These are phyloP conservation scores for Trachelus iudaicus DNA, from an alignment of 2,888 invertebrate species.

Conservation along the genomic window DNA sequence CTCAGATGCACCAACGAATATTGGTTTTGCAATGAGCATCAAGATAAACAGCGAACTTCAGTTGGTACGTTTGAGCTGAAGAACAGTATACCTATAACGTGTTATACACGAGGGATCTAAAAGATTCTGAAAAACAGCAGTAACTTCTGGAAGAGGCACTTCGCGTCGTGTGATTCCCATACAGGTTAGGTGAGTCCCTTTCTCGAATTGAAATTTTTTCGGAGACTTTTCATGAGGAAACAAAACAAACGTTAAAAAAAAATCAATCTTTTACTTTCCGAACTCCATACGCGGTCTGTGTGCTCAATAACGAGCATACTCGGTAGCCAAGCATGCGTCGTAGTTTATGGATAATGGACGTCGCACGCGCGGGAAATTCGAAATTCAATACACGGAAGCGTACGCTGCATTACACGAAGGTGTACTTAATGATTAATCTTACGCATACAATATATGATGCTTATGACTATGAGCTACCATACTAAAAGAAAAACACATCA, in stretches of 20 bases:
- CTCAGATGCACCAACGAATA: slow-evolving; percentile 70
- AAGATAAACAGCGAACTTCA: slow-evolving; percentile 51
- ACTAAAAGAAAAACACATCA: slow-evolving; percentile 59
- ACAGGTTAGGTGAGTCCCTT: not conserved
- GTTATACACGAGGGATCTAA: not conserved
- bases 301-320: not conserved
- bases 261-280: not conserved
- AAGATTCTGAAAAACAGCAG: not conserved
- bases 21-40: slow-evolving; percentile 67
- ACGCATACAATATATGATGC: slow-evolving; percentile 56
- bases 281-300: not conserved
- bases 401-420: slow-evolving; percentile 38
- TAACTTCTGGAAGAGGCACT: not conserved
- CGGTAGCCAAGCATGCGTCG: not conserved
- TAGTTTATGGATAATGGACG: not conserved
- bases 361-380: slow-evolving; percentile 35
- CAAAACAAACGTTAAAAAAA: not conserved
- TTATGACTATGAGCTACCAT: slow-evolving; percentile 59
- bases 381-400: slow-evolving; percentile 48
- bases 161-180: not conserved
- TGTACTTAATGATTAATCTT: slow-evolving; percentile 51
- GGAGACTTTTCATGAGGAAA: not conserved
- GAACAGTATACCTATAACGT: not conserved
- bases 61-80: not conserved
- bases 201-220: not conserved